Evolutionary conservation across 2,797 vertebrate genomes (phyloP), one percentile per base, ranked within the genome.

Genomic region (Cottoperca gobio): DNA sequence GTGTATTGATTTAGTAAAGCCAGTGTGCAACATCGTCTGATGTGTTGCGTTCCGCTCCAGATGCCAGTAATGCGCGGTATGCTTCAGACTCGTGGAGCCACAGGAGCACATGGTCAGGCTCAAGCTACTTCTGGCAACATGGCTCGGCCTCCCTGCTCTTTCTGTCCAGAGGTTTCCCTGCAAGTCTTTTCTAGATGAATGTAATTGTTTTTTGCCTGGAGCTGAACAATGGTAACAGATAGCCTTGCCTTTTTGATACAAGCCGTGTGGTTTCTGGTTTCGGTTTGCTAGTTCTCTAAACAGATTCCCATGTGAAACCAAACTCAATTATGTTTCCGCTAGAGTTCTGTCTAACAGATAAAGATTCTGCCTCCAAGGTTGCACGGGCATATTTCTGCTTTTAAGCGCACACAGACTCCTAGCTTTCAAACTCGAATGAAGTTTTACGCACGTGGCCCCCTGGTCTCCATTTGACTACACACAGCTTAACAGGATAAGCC

Each of bases 401-500:
- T 60, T 17, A 49, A 21, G 14, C 13, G 13, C 33, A 48, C 55
- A 66, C 6, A 63, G 39, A 49, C n/a, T 16, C 70, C 16, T 19
- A 73, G 24, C 35, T 54, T 71, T 63, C 54, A 79, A 69, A 65
- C 21, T 26, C 50, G 31, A 63, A 73, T 9, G 12, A 31, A 37
- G 42, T 60, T 59, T 46, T 35, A 61, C 46, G 31, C 13, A 60
- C 60, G 59, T 78, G 63, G 45, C 58, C 78, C 78, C 17, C 49
- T 37, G 26, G 31, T 76, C 59, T 74, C 33, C 37, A 54, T 82
- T 70, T 58, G 70, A 71, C 63, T 57, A 35, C 64, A 64, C 69
- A 68, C 65, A 84, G 74, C 63, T 83, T 78, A 92, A 86, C 64
- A 73, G 77, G 86, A 90, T 89, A 85, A 91, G 68, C 66, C 0